Percentiles rank a stretch among this genome's conserved stretches.
These are phyloP conservation scores for Gavialis gangeticus DNA, from an alignment of 2,113 vertebrate species.

Conservation along the genomic window DNA sequence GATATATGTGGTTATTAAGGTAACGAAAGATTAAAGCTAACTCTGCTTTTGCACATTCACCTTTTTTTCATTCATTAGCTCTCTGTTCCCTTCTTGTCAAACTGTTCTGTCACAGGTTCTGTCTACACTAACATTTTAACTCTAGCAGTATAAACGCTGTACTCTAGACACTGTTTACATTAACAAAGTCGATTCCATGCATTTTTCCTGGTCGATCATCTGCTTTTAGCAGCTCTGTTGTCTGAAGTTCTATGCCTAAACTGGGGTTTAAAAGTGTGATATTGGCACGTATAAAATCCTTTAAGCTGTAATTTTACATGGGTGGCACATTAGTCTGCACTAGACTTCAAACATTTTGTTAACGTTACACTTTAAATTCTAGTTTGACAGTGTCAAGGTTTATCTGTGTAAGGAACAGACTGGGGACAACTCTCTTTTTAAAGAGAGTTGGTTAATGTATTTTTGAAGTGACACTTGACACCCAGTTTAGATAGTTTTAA, in stretches of 20 bases:
- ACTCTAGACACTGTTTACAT: not conserved
- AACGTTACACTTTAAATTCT: not conserved
- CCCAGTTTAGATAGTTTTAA: not conserved
- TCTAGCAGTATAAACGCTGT: not conserved
- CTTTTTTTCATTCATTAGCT: not conserved
- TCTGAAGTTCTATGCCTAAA: conserved; percentile 68
- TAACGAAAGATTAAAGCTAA: not conserved
- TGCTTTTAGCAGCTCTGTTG: conserved; percentile 56
- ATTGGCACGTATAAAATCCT: not conserved
- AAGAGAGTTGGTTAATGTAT: not conserved
- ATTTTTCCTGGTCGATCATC: conserved; percentile 1
- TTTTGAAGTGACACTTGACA: rapidly evolving
- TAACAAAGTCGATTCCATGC: not conserved
- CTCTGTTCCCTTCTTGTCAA: not conserved
- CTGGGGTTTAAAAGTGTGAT: conserved; percentile 63
- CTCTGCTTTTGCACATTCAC: not conserved
- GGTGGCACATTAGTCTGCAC: not conserved
- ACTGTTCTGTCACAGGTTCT: not conserved
- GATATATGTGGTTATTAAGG: not conserved
- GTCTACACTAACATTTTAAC: conserved; percentile 9
- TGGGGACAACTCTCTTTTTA: not conserved
- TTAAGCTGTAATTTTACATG: not conserved
- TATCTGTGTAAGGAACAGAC: not conserved
- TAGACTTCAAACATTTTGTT: not conserved
- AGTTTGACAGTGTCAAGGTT: not conserved